Percentiles rank a stretch among this genome's conserved stretches.
phyloP scores from a whole-genome alignment of 2,797 vertebrate genomes.

The Halcyon smyrnensis region DNA sequence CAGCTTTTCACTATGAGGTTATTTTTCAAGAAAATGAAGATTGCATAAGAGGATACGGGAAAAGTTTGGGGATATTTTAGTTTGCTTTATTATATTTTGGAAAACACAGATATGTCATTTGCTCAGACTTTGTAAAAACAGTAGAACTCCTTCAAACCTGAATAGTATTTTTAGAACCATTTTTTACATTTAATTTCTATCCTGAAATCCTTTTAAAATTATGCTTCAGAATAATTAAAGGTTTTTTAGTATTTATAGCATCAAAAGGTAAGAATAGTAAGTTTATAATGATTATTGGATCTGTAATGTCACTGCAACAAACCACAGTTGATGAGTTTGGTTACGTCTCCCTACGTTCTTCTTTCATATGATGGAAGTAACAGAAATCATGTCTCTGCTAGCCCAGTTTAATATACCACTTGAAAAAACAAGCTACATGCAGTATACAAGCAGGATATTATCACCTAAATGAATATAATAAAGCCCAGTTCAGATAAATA shows the following conservation, averaged over 20 bases:
- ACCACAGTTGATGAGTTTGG: slow-evolving; percentile 10
- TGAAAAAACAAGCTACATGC: slow-evolving; percentile 64
- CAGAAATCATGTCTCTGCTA: slow-evolving; percentile 63
- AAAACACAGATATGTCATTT: not conserved
- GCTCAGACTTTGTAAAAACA: not conserved
- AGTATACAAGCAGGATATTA: slow-evolving; percentile 48
- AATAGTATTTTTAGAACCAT: not conserved
- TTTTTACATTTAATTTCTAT: not conserved
- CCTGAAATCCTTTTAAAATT: slow-evolving; percentile 39
- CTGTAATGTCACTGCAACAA: slow-evolving; percentile 45
- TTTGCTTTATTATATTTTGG: not conserved
- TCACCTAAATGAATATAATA: slow-evolving; percentile 60
- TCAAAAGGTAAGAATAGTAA: slow-evolving; percentile 35
- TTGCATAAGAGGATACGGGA: not conserved
- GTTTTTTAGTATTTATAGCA: slow-evolving; percentile 48
- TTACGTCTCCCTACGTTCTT: slow-evolving; percentile 34
- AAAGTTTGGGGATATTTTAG: not conserved
- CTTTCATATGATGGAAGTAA: slow-evolving; percentile 50
- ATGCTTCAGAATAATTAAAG: slow-evolving; percentile 50
- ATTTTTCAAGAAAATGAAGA: not conserved
- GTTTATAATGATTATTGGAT: slow-evolving; percentile 48
- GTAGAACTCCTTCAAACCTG: not conserved
- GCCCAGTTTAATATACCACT: slow-evolving; percentile 49
- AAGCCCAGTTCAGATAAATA: slow-evolving; percentile 64
- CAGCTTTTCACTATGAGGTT: not conserved